Evolutionary conservation across 37 sponge, comb jelly and placozoan species (phyloP).

Genomic region (Theonella swinhoei): DNA sequence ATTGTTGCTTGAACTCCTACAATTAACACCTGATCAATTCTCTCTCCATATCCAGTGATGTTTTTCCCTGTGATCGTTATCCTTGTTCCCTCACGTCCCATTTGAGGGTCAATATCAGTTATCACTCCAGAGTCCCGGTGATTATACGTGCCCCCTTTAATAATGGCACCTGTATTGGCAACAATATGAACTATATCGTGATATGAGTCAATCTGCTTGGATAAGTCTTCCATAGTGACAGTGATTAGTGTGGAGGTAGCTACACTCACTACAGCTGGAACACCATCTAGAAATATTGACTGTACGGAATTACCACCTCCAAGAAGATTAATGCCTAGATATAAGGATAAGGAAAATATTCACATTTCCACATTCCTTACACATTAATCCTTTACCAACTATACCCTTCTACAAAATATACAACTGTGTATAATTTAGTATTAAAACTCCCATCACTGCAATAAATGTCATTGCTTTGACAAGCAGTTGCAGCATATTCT

Average conservation of each 20-base stretch:
- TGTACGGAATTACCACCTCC: conserved; percentile 45
- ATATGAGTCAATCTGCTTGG: not conserved
- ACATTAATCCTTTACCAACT: too few species aligned
- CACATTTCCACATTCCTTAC: too few species aligned
- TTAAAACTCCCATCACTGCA: too few species aligned
- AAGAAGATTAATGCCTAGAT: conserved; percentile 47
- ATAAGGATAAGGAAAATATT: too few species aligned
- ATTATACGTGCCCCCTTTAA: conserved; percentile 45
- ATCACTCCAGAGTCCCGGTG: conserved; percentile 57
- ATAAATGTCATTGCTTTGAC: too few species aligned
- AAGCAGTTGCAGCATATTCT: too few species aligned
- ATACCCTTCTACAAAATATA: too few species aligned
- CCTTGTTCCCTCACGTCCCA: conserved; percentile 56
- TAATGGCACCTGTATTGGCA: conserved; percentile 75
- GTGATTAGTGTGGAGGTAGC: conserved; percentile 9
- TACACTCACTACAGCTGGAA: conserved; percentile 16
- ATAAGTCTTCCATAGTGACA: conserved; percentile 35
- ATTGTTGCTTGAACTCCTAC: conserved; percentile 36
- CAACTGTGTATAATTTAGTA: too few species aligned
- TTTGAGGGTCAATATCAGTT: conserved; percentile 52
- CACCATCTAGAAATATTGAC: conserved; percentile 64
- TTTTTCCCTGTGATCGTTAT: conserved; percentile 60
- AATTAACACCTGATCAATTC: conserved; percentile 18
- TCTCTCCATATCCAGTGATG: conserved; percentile 44
- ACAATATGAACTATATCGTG: conserved; percentile 53